Base-by-base conservation (phyloP, 2,113 vertebrate species). In the Coptodon bakossiorum region DNA sequence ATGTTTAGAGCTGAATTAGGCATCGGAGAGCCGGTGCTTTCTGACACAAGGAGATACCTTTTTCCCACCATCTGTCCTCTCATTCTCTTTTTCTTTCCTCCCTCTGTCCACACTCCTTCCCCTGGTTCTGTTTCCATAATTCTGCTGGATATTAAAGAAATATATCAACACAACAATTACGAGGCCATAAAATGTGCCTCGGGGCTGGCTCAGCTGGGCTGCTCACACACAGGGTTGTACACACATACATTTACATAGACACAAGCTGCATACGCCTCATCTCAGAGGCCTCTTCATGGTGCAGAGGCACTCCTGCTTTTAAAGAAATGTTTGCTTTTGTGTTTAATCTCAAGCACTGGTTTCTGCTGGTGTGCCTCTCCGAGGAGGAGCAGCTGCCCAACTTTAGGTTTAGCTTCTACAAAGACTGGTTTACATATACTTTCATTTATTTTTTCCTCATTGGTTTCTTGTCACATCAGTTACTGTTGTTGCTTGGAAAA, bases 121-220 rank as follows among this genome's bases (percentile, higher is more conserved):
- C 6, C 3, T 78, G 27, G 31, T 83, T 31, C 61, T 63, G 88
- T 86, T 86, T 81, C 82, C 73, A 38, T 91, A 91, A 89, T 93
- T 92, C 87, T 57, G 57, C 86, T 91, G 92, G 83, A 94, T 93
- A 95, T 95, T 95, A 94, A 95, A 94, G 92, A 95, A 95, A 95
- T 95, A 94, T 89, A 94, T 95, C 95, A 96, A 91, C 88, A 90
- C 80, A 89, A 92, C 89, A 94, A 95, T 96, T 94, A 94, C 63
- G 90, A 86, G 59, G 78, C 79, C 71, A 71, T 85, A 84, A 89
- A 90, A 81, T 79, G 56, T 4, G 86, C 95, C 93, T 92, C 68
- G 61, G 93, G 94, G 94, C 89, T 31, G 88, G 71, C 91, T 90
- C 91, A 89, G 89, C 93, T 94, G 91, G 78, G 84, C 86, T 86